Percentiles rank a stretch among this genome's conserved stretches.
Evolutionary conservation across 2,888 invertebrate species (phyloP).

Genomic region (Hymenopus coronatus): DNA sequence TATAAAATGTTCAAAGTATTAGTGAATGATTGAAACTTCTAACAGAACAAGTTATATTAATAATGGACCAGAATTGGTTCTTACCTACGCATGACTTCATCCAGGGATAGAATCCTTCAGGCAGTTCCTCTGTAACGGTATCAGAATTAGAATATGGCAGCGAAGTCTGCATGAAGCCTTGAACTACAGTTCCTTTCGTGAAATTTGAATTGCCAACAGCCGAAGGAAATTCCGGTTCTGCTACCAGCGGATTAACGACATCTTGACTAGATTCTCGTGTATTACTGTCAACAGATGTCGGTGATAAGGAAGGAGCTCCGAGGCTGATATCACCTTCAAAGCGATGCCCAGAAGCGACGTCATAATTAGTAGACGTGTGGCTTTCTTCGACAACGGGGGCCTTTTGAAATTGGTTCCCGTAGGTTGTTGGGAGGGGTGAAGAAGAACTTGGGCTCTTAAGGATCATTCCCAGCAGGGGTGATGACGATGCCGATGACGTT

Average conservation of each 20-base stretch:
- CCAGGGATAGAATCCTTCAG: slow-evolving; percentile 39
- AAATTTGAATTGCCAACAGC: background rate
- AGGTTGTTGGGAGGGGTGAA: background rate
- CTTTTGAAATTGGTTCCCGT: background rate
- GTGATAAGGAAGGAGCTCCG: background rate
- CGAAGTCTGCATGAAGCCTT: background rate
- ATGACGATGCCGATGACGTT: background rate
- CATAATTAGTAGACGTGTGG: background rate
- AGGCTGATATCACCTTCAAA: background rate
- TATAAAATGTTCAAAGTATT: no score
- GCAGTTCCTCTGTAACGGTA: background rate
- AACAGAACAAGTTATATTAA: no score
- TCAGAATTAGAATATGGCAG: background rate
- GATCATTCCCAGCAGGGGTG: background rate
- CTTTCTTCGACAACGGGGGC: background rate
- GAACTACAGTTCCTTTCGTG: background rate
- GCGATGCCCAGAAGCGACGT: background rate
- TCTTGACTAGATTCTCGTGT: background rate
- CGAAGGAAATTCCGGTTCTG: background rate
- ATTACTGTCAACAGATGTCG: background rate
- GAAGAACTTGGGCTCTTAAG: background rate
- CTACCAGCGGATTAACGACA: background rate
- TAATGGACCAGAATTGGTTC: slow-evolving; percentile 9
- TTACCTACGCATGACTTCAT: slow-evolving; percentile 40
- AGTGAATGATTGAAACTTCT: background rate